phyloP scores from a whole-genome alignment of 2,888 invertebrate species.

The Coecobrya sp. region DNA sequence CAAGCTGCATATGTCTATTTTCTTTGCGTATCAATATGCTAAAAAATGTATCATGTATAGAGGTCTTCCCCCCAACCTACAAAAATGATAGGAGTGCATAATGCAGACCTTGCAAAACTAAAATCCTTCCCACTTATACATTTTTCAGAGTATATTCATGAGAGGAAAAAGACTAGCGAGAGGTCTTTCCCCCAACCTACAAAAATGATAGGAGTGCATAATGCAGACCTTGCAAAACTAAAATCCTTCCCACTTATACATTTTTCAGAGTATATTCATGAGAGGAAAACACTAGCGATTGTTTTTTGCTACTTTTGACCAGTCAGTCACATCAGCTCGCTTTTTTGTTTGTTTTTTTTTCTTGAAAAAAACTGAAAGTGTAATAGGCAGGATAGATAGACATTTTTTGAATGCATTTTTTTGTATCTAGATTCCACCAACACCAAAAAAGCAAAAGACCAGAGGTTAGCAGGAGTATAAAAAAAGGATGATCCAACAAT shows the following conservation, averaged over 20 bases:
- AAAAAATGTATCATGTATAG: not conserved
- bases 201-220: slow-evolving; percentile 43
- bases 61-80: not conserved
- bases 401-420: too few relatives aligned
- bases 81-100: slow-evolving; percentile 43
- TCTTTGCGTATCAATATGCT: not conserved
- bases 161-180: too few relatives aligned
- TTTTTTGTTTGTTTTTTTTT: slow-evolving; percentile 2
- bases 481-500: too few relatives aligned
- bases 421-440: too few relatives aligned
- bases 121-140: slow-evolving; percentile 61
- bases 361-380: not conserved
- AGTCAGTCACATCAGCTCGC: too few relatives aligned
- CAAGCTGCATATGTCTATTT: slow-evolving; percentile 59
- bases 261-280: slow-evolving; percentile 52
- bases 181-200: not conserved
- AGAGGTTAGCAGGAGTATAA: too few relatives aligned
- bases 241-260: slow-evolving; percentile 61
- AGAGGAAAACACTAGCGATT: too few relatives aligned
- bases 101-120: slow-evolving; percentile 71
- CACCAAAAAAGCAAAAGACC: too few relatives aligned
- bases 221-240: slow-evolving; percentile 71
- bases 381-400: not conserved
- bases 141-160: slow-evolving; percentile 52
- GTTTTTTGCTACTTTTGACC: too few relatives aligned